A percentile compares a stretch with the other conserved stretches of the same genome.
Evolutionary conservation across 2,797 vertebrate species (phyloP).

Genomic region (Enteromius paludinosus): DNA sequence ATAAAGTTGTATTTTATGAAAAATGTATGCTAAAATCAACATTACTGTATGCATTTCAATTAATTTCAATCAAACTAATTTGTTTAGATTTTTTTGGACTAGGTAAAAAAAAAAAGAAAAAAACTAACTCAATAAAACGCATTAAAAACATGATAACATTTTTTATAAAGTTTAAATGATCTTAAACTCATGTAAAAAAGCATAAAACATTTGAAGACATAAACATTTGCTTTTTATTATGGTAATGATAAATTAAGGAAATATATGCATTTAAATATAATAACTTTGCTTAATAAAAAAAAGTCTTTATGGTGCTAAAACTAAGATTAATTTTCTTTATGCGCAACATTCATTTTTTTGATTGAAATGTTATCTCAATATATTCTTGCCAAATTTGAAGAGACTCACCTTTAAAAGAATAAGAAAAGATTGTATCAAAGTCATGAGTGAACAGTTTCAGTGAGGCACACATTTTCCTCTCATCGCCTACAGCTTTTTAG

Average conservation of each 20-base stretch:
- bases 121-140: too few species aligned
- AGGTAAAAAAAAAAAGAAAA: too few species aligned
- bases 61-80: too few species aligned
- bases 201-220: not conserved
- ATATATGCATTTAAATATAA: not conserved
- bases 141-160: too few species aligned
- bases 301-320: not conserved
- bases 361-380: not conserved
- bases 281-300: not conserved
- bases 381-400: not conserved
- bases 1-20: not conserved
- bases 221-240: not conserved
- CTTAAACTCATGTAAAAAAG: not conserved
- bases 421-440: not conserved
- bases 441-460: slow-evolving; percentile 1
- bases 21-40: too few species aligned
- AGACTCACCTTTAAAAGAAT: slow-evolving; percentile 10
- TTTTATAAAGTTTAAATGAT: not conserved
- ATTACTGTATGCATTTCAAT: too few species aligned
- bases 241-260: not conserved
- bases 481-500: not conserved
- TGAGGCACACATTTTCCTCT: not conserved
- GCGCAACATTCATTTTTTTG: not conserved
- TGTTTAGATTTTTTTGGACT: too few species aligned
- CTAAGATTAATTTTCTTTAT: not conserved